Evolutionary conservation across 2,113 vertebrate species (phyloP).

Genomic region (Myanophis thanlyinensis): DNA sequence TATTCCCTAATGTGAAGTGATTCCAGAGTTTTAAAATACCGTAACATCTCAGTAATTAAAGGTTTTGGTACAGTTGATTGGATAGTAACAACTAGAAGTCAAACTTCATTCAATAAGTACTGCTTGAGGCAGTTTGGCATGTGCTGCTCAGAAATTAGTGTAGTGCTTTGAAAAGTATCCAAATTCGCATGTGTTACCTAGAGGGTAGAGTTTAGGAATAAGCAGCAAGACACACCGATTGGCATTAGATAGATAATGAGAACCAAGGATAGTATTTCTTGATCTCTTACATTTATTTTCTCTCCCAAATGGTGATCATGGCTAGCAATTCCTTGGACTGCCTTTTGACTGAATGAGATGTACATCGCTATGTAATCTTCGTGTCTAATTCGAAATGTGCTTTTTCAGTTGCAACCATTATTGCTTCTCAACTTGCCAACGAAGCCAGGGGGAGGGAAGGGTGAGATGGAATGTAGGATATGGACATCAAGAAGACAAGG

Average conservation of each 20-base stretch:
- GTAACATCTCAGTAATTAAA: not conserved
- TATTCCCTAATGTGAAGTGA: not conserved
- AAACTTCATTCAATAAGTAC: not conserved
- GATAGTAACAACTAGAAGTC: not conserved
- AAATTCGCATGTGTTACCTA: not conserved
- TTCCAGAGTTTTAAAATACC: not conserved
- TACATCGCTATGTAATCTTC: not conserved
- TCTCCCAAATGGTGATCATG: not conserved
- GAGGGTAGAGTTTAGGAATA: not conserved
- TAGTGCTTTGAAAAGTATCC: not conserved
- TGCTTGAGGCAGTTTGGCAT: not conserved
- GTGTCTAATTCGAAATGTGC: too few species aligned
- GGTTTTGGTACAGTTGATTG: not conserved
- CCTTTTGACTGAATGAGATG: not conserved
- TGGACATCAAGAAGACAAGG: too few species aligned
- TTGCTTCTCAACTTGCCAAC: too few species aligned
- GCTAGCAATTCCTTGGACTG: not conserved
- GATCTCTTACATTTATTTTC: not conserved
- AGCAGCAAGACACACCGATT: not conserved
- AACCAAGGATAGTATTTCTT: not conserved
- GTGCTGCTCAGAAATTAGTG: not conserved
- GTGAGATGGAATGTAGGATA: too few species aligned
- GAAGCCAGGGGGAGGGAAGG: too few species aligned
- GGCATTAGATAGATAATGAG: not conserved
- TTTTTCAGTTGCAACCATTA: too few species aligned